Evolutionary conservation across 2,888 invertebrate genomes (phyloP), one percentile per base, ranked within the genome.

Genomic region (Hydroisotoma schaefferi): DNA sequence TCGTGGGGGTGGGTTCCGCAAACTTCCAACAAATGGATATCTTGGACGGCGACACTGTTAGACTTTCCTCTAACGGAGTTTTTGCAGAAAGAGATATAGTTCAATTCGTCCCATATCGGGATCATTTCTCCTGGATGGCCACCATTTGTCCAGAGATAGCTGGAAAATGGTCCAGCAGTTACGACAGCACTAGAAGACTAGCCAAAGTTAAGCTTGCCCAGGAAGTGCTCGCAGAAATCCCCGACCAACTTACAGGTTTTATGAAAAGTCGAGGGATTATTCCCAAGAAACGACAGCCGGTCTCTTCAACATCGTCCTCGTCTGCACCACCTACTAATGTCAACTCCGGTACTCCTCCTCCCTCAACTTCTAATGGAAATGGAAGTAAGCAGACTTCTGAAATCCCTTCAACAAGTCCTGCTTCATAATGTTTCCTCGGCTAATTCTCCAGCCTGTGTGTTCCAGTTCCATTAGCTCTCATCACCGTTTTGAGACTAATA

Each of bases 151-250:
- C 70, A 43, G 67, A 70, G 52, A 61, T 67, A 47, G 69, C 67
- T 25, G 67, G 67, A 10, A 67, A 67, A 59, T 69, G 69, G 69
- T 67, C 65, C 26, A 63, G 64, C 43, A 64, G 65, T 46, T 67
- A 67, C 40, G 69, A 69, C 44, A 55, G 61, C 25, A 69, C 67
- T 10, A 57, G 65, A 56, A 57, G 63, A 43, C 46, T 69, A 29
- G 69, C 71, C 20, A 67, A 70, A 61, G 67, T 70, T 2, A 68
- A 69, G 55, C 56, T 83, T 52, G 83, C 83, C 26, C 80, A 81
- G 72, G 83, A 82, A 71, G 82, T 82, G 6, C 73, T 83, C 40
- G 81, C 81, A 6, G 83, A 83, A 74, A 79, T 83, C 18, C 82
- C 82, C 0, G 77, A 77, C 51, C 82, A 82, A 70, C 73, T 78